Conservation (phyloP, 2,797 vertebrate species). For the Acropternis orthonyx region DNA sequence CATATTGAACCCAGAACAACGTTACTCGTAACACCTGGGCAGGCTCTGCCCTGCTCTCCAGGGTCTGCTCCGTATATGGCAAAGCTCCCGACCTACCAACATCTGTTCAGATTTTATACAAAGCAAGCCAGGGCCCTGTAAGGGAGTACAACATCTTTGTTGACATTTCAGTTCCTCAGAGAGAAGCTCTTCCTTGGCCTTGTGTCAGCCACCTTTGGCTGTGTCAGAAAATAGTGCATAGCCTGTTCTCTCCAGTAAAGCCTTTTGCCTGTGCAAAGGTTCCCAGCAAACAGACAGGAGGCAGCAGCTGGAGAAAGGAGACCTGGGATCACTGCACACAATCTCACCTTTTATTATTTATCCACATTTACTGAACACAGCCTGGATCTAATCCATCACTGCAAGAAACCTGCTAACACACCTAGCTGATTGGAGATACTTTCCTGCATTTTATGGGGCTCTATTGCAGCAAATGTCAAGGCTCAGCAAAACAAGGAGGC, state of each 20-base stretch:
- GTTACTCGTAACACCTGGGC: not conserved
- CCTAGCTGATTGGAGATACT: not conserved
- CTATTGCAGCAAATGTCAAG: not conserved
- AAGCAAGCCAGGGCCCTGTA: constrained; percentile 24
- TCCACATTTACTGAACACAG: not conserved
- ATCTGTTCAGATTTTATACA: constrained; percentile 38
- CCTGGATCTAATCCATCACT: constrained; percentile 24
- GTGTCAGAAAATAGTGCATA: not conserved
- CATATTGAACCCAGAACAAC: not conserved
- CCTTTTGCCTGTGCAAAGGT: not conserved
- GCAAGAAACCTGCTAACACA: constrained; percentile 1
- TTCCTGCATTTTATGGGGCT: not conserved
- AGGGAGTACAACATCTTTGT: constrained; percentile 30
- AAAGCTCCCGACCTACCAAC: constrained; percentile 47
- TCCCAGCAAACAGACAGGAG: not conserved
- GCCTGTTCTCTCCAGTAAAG: constrained; percentile 49
- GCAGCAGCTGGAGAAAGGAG: not conserved
- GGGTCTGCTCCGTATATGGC: not conserved
- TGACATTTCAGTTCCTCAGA: constrained; percentile 45
- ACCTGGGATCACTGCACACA: constrained; percentile 53
- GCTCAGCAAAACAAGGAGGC: not conserved
- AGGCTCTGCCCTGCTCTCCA: not conserved
- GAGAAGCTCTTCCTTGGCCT: constrained; percentile 11
- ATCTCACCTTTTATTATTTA: constrained; percentile 50
- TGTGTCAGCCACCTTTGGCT: constrained; percentile 50